These are phyloP conservation scores for Melanocharis versteri DNA, from an alignment of 2,113 vertebrate species.

Conservation along the genomic window DNA sequence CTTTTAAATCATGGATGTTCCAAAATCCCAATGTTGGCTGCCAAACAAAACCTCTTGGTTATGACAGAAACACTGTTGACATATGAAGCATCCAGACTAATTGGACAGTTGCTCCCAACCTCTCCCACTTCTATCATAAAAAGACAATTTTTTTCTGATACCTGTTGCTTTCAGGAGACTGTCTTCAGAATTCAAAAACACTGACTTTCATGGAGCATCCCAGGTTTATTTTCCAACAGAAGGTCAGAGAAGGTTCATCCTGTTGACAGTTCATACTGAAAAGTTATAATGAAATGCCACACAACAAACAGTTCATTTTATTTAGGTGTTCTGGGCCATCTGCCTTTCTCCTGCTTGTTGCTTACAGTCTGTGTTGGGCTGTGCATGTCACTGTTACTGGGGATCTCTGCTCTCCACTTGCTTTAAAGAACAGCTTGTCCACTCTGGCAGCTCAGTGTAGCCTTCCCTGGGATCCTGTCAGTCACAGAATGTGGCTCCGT, in stretches of 20 bases:
- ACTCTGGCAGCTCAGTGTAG: background rate
- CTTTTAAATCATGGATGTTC: background rate
- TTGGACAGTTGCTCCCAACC: background rate
- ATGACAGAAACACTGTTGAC: background rate
- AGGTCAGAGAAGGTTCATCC: background rate
- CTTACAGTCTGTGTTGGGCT: background rate
- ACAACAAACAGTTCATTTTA: background rate
- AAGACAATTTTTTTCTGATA: background rate
- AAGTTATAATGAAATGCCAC: background rate
- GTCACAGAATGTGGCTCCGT: background rate
- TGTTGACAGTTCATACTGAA: background rate
- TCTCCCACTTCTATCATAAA: background rate
- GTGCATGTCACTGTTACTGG: accelerated
- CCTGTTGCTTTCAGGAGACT: background rate
- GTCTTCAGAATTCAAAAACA: background rate
- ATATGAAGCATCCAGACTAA: background rate
- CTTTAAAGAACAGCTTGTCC: too few relatives aligned
- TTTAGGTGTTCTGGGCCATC: background rate
- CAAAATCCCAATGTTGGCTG: background rate
- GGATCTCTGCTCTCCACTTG: background rate
- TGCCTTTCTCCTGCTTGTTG: background rate
- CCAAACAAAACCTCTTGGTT: background rate
- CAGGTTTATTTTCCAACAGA: background rate
- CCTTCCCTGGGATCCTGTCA: background rate
- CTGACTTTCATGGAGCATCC: background rate